phyloP scores from a whole-genome alignment of 2,113 vertebrate species.

The Anguilla rostrata region DNA sequence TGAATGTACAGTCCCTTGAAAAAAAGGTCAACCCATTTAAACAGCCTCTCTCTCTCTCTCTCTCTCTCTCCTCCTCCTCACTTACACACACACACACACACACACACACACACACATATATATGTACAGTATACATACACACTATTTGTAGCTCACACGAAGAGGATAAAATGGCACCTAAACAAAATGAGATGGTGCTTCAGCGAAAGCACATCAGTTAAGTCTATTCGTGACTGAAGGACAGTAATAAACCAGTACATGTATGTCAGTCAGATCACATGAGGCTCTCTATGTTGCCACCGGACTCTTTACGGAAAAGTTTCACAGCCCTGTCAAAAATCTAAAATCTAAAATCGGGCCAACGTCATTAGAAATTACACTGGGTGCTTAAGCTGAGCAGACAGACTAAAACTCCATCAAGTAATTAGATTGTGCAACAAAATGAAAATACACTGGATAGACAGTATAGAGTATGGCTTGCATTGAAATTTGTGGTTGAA shows the following conservation, averaged over 20 bases:
- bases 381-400: not conserved
- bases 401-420: constrained; percentile 2
- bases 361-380: not conserved
- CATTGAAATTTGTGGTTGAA: not conserved
- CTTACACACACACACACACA: not conserved
- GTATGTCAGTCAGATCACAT: not conserved
- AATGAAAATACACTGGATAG: not conserved
- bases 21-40: not conserved
- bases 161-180: not conserved
- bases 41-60: not conserved
- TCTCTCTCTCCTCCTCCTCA: no score
- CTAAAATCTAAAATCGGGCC: not conserved
- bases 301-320: not conserved
- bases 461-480: not conserved
- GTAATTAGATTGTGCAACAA: not conserved
- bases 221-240: not conserved
- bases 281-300: no score
- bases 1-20: no score
- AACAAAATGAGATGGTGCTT: not conserved
- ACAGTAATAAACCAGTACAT: not conserved
- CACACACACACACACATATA: not conserved
- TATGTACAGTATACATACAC: no score
- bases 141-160: no score
- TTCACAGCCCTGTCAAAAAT: not conserved
- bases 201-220: not conserved